phyloP scores from a whole-genome alignment of 2,888 invertebrate genomes.

The Bellardia bayeri region DNA sequence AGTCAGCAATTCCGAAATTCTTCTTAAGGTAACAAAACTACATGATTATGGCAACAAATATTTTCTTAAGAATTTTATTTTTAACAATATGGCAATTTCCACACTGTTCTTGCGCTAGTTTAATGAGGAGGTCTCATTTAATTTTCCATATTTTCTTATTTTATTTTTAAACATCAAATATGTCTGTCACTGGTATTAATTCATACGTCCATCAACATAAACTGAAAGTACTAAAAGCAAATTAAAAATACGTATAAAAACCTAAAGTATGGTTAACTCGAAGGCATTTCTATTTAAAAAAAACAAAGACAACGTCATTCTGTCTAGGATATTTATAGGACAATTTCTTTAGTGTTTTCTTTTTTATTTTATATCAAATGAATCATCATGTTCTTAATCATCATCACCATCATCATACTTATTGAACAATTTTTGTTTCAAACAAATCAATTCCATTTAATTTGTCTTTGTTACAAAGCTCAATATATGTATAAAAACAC shows the following conservation, averaged over 20 bases:
- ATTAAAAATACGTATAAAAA: not conserved
- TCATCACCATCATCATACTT: too few species aligned
- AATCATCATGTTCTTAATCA: constrained; percentile 28
- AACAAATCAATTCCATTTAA: constrained; percentile 58
- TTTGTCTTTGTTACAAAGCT: constrained; percentile 18
- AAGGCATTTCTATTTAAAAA: not conserved
- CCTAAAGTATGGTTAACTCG: not conserved
- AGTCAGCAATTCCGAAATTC: too few species aligned
- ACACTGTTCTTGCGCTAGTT: not conserved
- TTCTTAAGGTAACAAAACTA: too few species aligned
- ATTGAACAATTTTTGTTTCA: constrained; percentile 7
- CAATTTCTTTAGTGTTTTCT: constrained; percentile 17
- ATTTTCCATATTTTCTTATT: not conserved
- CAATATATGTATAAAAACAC: not conserved
- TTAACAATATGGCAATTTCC: not conserved
- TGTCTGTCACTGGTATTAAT: constrained; percentile 40
- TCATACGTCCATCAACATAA: constrained; percentile 47
- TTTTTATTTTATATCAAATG: not conserved
- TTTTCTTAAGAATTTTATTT: constrained; percentile 47
- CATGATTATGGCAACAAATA: too few species aligned
- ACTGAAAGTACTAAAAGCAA: not conserved
- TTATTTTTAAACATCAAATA: not conserved
- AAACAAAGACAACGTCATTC: constrained; percentile 43
- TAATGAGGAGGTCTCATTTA: constrained; percentile 13
- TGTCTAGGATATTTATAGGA: constrained; percentile 72